Evolutionary conservation across 2,888 invertebrate genomes (phyloP).

Genomic region (Eristalis intricaria): DNA sequence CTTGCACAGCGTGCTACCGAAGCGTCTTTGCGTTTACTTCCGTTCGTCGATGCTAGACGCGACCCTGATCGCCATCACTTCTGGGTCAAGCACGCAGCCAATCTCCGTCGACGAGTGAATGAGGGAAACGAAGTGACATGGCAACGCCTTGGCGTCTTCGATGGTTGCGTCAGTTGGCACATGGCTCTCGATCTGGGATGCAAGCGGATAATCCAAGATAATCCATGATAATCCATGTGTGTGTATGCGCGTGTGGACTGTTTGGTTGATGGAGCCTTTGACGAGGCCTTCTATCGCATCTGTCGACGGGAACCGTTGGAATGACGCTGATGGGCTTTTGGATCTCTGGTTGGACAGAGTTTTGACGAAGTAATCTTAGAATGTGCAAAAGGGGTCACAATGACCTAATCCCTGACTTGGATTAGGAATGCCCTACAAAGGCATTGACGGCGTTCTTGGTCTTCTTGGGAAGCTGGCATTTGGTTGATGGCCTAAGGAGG

Average conservation of each 20-base stretch:
- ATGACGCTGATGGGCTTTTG: neutral
- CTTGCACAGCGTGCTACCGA: neutral
- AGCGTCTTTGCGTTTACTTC: neutral
- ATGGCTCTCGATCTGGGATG: neutral
- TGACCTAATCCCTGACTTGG: too few species aligned
- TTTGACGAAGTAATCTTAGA: neutral
- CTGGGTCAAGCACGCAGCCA: neutral
- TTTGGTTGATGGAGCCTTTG: neutral
- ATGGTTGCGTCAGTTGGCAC: neutral
- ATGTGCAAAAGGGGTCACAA: too few species aligned
- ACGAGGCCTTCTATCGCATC: neutral
- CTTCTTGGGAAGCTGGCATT: too few species aligned
- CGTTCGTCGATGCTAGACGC: neutral
- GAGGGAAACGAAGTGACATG: neutral
- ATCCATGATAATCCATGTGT: neutral
- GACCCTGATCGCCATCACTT: neutral
- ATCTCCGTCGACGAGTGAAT: neutral
- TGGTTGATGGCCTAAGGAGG: too few species aligned
- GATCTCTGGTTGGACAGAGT: neutral
- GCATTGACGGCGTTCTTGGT: too few species aligned
- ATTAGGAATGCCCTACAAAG: too few species aligned
- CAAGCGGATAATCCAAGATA: neutral
- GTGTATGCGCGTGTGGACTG: neutral
- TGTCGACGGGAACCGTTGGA: neutral
- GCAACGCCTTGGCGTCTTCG: neutral